Evolutionary conservation across 2,888 invertebrate genomes (phyloP).

Genomic region (Venustoraphidia nigricollis): DNA sequence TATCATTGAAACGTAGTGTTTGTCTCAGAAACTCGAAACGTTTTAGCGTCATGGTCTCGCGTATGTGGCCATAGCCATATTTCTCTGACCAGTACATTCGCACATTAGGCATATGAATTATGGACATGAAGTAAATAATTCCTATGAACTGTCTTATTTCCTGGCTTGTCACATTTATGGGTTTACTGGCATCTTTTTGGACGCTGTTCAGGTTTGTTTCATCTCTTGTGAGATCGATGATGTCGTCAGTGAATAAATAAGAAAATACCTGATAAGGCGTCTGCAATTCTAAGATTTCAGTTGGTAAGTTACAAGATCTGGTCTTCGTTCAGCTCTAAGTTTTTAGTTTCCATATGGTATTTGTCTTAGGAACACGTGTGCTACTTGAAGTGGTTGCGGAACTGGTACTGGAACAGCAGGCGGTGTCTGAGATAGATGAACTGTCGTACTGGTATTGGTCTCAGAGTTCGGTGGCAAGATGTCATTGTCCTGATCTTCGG

Average conservation of each 20-base stretch:
- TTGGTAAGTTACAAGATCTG: constrained; percentile 1
- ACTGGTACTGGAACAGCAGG: constrained; percentile 2
- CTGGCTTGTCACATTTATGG: constrained; percentile 5
- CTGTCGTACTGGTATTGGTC: too few relatives aligned
- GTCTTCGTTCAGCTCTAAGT: constrained; percentile 10
- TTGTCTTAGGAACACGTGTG: constrained; percentile 8
- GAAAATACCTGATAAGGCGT: not conserved
- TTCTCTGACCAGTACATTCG: constrained; percentile 7
- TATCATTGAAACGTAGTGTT: constrained; percentile 12
- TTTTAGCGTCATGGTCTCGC: constrained; percentile 10
- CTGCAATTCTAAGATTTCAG: not conserved
- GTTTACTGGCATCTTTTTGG: constrained; percentile 7
- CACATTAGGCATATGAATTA: constrained; percentile 9
- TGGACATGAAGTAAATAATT: constrained; percentile 8
- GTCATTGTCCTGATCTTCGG: too few relatives aligned
- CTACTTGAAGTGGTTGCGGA: constrained; percentile 4
- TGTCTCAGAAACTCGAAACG: constrained; percentile 10
- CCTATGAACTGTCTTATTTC: constrained; percentile 11
- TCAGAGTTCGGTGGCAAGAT: too few relatives aligned
- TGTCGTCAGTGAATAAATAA: not conserved
- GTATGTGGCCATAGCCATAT: constrained; percentile 2
- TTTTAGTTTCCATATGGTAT: constrained; percentile 11
- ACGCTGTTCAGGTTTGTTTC: constrained; percentile 5
- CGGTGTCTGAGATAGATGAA: not conserved
- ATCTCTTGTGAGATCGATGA: constrained; percentile 5